A percentile compares a stretch with the other conserved stretches of the same genome.
Evolutionary conservation across 2,113 vertebrate species (phyloP).

Genomic region (Eudyptes chrysolophus): DNA sequence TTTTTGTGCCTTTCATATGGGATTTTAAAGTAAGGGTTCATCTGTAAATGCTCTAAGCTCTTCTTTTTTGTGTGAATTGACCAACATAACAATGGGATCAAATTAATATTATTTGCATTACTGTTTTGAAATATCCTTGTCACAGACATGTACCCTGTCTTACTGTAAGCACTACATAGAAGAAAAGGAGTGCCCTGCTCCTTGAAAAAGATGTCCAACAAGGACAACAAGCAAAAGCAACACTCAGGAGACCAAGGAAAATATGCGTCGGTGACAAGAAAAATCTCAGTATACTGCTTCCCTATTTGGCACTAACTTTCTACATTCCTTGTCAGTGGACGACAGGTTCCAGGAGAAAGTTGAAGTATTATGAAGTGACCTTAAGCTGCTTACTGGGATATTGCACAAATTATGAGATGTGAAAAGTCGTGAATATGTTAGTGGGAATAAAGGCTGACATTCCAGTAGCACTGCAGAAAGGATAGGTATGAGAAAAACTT

Average conservation of each 20-base stretch:
- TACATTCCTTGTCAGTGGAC: not conserved
- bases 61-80: not conserved
- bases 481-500: not conserved
- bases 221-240: not conserved
- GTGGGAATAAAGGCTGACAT: not conserved
- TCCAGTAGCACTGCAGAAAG: not conserved
- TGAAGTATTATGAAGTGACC: not conserved
- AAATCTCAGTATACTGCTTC: not conserved
- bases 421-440: not conserved
- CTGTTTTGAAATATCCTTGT: not conserved
- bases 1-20: not conserved
- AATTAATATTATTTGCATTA: not conserved
- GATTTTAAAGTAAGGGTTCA: not conserved
- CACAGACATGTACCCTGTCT: not conserved
- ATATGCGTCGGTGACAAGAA: not conserved
- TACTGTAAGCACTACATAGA: not conserved
- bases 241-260: not conserved
- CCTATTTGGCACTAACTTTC: not conserved
- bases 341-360: not conserved
- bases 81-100: not conserved
- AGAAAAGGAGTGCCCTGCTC: not conserved
- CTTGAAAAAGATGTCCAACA: not conserved
- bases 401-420: not conserved
- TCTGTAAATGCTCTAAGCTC: not conserved
- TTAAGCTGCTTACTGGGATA: not conserved